Conservation (phyloP, 1,140 invertebrate genomes). For the Zaprionus davidi region DNA sequence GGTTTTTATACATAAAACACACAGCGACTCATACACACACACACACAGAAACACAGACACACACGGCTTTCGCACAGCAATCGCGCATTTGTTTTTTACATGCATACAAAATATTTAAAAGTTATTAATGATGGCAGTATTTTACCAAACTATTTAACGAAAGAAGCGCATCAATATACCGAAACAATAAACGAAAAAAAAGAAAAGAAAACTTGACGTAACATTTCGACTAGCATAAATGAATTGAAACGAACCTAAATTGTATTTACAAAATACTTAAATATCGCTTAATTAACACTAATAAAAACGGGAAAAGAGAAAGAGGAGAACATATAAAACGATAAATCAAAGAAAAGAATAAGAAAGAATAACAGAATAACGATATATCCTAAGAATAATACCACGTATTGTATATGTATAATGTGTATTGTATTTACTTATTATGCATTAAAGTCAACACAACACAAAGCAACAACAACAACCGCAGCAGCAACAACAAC, state of each 20-base stretch:
- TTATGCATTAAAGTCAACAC: conserved; percentile 66
- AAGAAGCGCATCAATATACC: conserved; percentile 42
- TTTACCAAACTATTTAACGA: conserved; percentile 57
- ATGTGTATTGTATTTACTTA: conserved; percentile 75
- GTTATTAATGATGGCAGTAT: conserved; percentile 67
- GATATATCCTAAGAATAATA: conserved; percentile 69
- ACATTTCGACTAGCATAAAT: conserved; percentile 76
- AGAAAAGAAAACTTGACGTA: conserved; percentile 61
- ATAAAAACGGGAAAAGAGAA: conserved; percentile 17
- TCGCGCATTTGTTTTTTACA: conserved; percentile 74
- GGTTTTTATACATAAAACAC: conserved; percentile 10
- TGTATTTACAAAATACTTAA: conserved; percentile 80
- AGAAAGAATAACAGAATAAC: conserved; percentile 29
- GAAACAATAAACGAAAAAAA: neutral
- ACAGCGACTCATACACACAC: conserved; percentile 9
- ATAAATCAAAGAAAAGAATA: conserved; percentile 25
- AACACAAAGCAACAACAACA: conserved; percentile 57
- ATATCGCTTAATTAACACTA: conserved; percentile 68
- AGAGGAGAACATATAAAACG: conserved; percentile 23
- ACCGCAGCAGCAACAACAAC: conserved; percentile 41
- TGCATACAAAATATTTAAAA: conserved; percentile 66
- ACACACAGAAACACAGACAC: neutral
- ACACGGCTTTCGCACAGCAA: conserved; percentile 73
- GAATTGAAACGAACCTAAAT: conserved; percentile 71
- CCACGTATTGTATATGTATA: conserved; percentile 61